A percentile compares a stretch with the other conserved stretches of the same genome.
phyloP scores from a whole-genome alignment of 2,888 invertebrate genomes.

The Pilophorus perplexus region DNA sequence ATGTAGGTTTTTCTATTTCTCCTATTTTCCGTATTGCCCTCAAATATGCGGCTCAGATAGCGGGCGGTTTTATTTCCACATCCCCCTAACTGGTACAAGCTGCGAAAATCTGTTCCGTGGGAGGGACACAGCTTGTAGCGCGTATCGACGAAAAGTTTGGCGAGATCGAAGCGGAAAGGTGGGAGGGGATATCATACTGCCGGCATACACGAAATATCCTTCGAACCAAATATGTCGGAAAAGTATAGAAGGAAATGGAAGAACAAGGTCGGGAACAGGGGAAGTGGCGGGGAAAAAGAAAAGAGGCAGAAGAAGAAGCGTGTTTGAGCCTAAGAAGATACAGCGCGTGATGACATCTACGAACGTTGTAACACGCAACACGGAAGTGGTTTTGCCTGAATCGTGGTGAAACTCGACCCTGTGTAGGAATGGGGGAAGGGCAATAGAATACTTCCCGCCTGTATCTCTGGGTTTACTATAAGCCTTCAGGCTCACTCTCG shows the following conservation, averaged over 20 bases:
- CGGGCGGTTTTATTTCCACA: too few species aligned
- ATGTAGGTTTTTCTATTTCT: too few species aligned
- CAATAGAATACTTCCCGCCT: constrained; percentile 2
- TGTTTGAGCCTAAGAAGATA: constrained; percentile 7
- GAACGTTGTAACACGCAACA: constrained; percentile 5
- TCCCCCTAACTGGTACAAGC: too few species aligned
- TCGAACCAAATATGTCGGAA: neutral
- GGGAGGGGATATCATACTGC: neutral
- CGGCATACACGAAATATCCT: neutral
- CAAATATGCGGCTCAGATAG: too few species aligned
- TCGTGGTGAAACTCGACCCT: too few species aligned
- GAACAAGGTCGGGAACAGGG: neutral
- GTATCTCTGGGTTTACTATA: constrained; percentile 1
- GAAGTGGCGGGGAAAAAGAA: too few species aligned
- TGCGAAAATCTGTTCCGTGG: too few species aligned
- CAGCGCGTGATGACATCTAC: constrained; percentile 17
- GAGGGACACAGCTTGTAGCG: too few species aligned
- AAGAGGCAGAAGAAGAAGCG: neutral
- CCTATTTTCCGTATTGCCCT: too few species aligned
- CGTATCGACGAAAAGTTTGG: too few species aligned
- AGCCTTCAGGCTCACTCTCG: too few species aligned
- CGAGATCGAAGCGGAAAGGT: too few species aligned
- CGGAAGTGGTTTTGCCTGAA: constrained; percentile 14
- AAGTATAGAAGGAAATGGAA: neutral
- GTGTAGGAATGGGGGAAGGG: neutral